A percentile compares a stretch with the other conserved stretches of the same genome.
Conservation (phyloP, 2,888 invertebrate genomes). For the Cylloceria caligata region DNA sequence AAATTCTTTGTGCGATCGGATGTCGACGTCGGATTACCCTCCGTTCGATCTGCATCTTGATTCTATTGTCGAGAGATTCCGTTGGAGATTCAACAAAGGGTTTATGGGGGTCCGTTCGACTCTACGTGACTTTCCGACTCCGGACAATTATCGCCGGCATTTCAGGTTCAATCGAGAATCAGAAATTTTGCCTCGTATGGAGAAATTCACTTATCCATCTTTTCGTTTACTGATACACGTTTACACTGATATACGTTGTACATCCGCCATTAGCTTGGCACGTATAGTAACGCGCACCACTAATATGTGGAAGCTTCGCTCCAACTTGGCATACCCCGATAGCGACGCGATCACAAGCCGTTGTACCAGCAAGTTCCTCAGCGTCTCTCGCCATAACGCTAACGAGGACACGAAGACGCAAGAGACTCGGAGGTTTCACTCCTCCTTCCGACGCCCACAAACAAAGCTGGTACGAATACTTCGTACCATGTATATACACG, state of each 20-base stretch:
- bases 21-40: too few relatives aligned
- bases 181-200: too few relatives aligned
- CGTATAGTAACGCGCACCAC: background rate
- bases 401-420: slow-evolving; percentile 39
- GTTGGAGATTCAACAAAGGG: too few relatives aligned
- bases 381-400: slow-evolving; percentile 28
- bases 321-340: slow-evolving; percentile 22
- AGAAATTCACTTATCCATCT: too few relatives aligned
- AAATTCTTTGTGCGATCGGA: too few relatives aligned
- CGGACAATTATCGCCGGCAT: too few relatives aligned
- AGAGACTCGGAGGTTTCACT: slow-evolving; percentile 6
- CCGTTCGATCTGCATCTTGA: too few relatives aligned
- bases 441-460: slow-evolving; percentile 3
- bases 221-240: too few relatives aligned
- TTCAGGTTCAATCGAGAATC: too few relatives aligned
- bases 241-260: slow-evolving; percentile 15
- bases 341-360: slow-evolving; percentile 52
- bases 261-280: slow-evolving; percentile 5
- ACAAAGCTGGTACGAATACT: background rate
- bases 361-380: slow-evolving; percentile 36
- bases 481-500: background rate
- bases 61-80: too few relatives aligned
- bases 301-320: slow-evolving; percentile 14
- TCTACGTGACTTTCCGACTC: too few relatives aligned
- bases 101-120: too few relatives aligned